Percentiles rank a stretch among this genome's conserved stretches.
Conservation (phyloP, 2,888 invertebrate species). For the Celastrina argiolus region DNA sequence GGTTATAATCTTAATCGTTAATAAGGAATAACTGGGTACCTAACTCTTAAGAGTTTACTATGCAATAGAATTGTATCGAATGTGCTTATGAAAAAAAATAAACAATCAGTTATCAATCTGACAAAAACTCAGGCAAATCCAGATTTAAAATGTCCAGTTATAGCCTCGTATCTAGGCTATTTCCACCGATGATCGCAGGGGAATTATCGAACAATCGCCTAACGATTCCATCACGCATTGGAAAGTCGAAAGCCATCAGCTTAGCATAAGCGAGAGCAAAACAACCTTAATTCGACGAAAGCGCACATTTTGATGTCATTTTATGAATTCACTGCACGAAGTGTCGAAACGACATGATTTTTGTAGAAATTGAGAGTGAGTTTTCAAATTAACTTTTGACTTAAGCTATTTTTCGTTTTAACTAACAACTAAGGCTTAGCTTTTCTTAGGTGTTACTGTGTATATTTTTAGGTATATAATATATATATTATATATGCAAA, state of each 20-base stretch:
- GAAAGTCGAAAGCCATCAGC: conserved; percentile 49
- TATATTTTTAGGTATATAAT: too few relatives aligned
- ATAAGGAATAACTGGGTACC: too few relatives aligned
- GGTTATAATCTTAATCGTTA: too few relatives aligned
- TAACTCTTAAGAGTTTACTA: too few relatives aligned
- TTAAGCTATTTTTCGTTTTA: too few relatives aligned
- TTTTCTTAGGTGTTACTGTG: too few relatives aligned
- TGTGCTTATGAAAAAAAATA: too few relatives aligned
- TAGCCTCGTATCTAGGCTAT: neutral
- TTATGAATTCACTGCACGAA: conserved; percentile 10
- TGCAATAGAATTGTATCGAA: too few relatives aligned
- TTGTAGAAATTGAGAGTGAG: neutral
- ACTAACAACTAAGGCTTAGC: too few relatives aligned
- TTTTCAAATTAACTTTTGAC: too few relatives aligned
- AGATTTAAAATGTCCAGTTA: neutral
- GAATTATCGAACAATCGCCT: conserved; percentile 8
- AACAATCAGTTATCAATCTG: too few relatives aligned
- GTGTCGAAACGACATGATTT: neutral
- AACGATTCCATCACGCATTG: conserved; percentile 35
- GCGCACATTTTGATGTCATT: conserved; percentile 42
- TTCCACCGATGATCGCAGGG: neutral
- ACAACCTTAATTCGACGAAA: conserved; percentile 70
- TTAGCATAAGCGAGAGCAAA: conserved; percentile 47
- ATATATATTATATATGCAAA: too few relatives aligned
- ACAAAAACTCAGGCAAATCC: neutral